Evolutionary conservation across 2,797 vertebrate genomes (phyloP).

Genomic region (Phylloscopus collybita): DNA sequence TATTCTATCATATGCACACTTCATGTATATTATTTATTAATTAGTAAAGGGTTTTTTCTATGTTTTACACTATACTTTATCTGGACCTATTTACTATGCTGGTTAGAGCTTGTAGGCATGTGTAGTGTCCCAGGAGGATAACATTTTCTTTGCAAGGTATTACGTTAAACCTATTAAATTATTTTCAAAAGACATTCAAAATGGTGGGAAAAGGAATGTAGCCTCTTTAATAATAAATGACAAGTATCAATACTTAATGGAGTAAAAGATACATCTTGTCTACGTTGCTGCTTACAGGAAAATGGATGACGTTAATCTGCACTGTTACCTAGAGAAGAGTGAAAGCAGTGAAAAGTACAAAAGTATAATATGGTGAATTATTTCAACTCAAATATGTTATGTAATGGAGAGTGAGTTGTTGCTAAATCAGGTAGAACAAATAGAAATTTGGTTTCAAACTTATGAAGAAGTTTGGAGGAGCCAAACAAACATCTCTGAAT

Average conservation of each 20-base stretch:
- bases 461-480: not conserved
- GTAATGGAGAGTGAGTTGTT: not conserved
- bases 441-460: not conserved
- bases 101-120: not conserved
- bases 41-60: not conserved
- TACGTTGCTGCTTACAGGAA: conserved; percentile 52
- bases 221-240: conserved; percentile 65
- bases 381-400: not conserved
- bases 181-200: conserved; percentile 65
- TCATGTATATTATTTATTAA: not conserved
- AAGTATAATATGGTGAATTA: conserved; percentile 40
- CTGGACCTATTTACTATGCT: not conserved
- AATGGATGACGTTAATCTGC: conserved; percentile 38
- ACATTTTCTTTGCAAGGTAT: not conserved
- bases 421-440: not conserved
- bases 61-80: not conserved
- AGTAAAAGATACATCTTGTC: conserved; percentile 59
- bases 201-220: conserved; percentile 18
- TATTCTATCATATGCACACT: not conserved
- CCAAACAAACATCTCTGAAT: not conserved
- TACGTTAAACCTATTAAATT: conserved; percentile 42
- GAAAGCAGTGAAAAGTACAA: conserved; percentile 37
- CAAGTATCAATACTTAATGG: conserved; percentile 61
- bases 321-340: conserved; percentile 34
- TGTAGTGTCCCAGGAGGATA: not conserved